Evolutionary conservation across 2,797 vertebrate genomes (phyloP), one percentile per base, ranked within the genome.

Genomic region (Saxicola maurus): DNA sequence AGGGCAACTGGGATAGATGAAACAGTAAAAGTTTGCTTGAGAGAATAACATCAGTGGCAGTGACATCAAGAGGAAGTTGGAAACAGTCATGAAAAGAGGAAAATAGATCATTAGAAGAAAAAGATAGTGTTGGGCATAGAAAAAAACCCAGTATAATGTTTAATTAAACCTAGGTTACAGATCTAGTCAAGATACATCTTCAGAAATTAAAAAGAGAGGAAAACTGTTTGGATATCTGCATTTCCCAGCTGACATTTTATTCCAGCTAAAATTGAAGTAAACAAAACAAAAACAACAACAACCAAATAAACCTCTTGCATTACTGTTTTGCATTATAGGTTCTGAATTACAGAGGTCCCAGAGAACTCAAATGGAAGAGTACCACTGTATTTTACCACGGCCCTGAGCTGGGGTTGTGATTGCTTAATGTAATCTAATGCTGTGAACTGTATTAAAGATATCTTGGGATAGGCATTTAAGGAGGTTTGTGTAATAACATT

Each of bases 21-120:
- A 91, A 90, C 76, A 89, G 76, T 75, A 90, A 46, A 90, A 90
- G 55, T 93, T 72, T 91, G 45, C 52, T 87, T 87, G 69, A 83
- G 53, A 90, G 82, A 89, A 87, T 73, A 95, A 78, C 76, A 53
- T 72, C 57, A 77, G 76, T 69, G 40, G 43, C 64, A 69, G 68
- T 86, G 85, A 75, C 73, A 91, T 92, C 69, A 86, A 86, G 35
- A 86, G 73, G 56, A 94, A 83, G 68, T 43, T 23, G 73, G 45
- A 87, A 69, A 75, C n/a, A 75, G 82, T 60, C 74, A 52, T 28
- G 40, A 89, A 61, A 94, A 90, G 18, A 82, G 61, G 73, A 82
- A 94, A 80, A 18, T 11, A 80, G 37, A 82, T 53, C 43, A 75
- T 78, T 92, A 94, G 62, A 93, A 67, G 82, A 85, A 84, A 87